Conservation (phyloP, 2,888 invertebrate genomes). For the Iselma pallidipennis region DNA sequence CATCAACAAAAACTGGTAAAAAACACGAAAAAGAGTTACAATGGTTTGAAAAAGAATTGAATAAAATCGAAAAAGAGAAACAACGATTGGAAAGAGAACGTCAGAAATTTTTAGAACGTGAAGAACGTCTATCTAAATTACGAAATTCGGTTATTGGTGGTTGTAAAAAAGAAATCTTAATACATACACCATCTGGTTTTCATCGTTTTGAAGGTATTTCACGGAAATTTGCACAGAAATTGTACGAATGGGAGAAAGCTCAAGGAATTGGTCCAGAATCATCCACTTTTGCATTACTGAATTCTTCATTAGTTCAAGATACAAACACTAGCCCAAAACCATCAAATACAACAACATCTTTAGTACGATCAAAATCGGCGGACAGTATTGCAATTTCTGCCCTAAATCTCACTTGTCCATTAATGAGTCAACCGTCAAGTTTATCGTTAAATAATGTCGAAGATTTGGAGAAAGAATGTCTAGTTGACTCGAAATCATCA, state of each 20-base stretch:
- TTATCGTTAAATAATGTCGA: constrained; percentile 74
- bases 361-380: constrained; percentile 77
- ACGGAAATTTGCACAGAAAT: constrained; percentile 83
- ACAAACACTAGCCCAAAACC: neutral
- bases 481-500: constrained; percentile 47
- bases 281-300: constrained; percentile 79
- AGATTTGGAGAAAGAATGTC: constrained; percentile 61
- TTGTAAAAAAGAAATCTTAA: constrained; percentile 72
- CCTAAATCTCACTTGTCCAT: constrained; percentile 52
- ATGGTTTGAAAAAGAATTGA: constrained; percentile 64
- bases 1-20: constrained; percentile 44
- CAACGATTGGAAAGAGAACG: constrained; percentile 64
- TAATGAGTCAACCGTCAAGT: constrained; percentile 71
- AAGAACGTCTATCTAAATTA: constrained; percentile 66
- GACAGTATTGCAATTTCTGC: constrained; percentile 68
- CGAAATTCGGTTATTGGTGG: constrained; percentile 61
- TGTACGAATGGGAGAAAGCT: constrained; percentile 93
- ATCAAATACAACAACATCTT: constrained; percentile 29
- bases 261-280: constrained; percentile 83
- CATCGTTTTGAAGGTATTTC: constrained; percentile 87
- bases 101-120: constrained; percentile 67
- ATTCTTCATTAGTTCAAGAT: constrained; percentile 59
- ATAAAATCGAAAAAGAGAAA: constrained; percentile 65
- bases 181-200: constrained; percentile 81
- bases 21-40: constrained; percentile 60